Evolutionary conservation across 2,888 invertebrate species (phyloP), one percentile per base, ranked within the genome.

Genomic region (Cecidostiba fungosa): DNA sequence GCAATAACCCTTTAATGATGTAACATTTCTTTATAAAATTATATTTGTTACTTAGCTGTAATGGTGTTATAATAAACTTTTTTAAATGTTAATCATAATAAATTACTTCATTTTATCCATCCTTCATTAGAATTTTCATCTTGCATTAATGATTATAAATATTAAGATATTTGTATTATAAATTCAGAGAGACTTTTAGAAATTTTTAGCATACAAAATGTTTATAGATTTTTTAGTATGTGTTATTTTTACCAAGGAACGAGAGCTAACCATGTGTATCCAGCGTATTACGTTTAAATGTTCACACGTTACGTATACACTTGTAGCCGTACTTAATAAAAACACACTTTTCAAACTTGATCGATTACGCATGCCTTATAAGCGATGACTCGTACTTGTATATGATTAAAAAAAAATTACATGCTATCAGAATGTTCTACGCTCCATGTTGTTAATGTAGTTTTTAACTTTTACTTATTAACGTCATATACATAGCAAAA

Each of bases 301-400:
- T 79, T 79, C 54, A 54, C 36, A 72, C 47, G 72, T 72, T 80
- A 39, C 26, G 54, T 80, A 23, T 39, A 54, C 36, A 54, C 54
- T 80, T 69, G 36, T 62, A 16, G 32, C 10, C 32, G 36, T 80
- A n/a, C 26, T 12, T 72, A 47, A 72, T 72, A 54, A 36, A 72
- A 72, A 59, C 54, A 29, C 43, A 23, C n/a, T 19, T 36, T 36
- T 72, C 23, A 80, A 80, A 72, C n/a, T 54, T 29, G 72, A 80
- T 80, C 36, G 36, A 69, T 79, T 29, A 26, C 29, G 39, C 43
- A 72, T 54, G 14, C 59, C 36, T 14, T 54, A 26, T 14, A 39
- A n/a, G 32, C 12, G 12, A 54, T n/a, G 19, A 69, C 29, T 76
- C 32, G 4, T 36, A 32, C n/a, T n/a, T n/a, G n/a, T n/a, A n/a